Base-by-base conservation (phyloP, 1,140 invertebrate genomes). In the Papilio machaon region DNA sequence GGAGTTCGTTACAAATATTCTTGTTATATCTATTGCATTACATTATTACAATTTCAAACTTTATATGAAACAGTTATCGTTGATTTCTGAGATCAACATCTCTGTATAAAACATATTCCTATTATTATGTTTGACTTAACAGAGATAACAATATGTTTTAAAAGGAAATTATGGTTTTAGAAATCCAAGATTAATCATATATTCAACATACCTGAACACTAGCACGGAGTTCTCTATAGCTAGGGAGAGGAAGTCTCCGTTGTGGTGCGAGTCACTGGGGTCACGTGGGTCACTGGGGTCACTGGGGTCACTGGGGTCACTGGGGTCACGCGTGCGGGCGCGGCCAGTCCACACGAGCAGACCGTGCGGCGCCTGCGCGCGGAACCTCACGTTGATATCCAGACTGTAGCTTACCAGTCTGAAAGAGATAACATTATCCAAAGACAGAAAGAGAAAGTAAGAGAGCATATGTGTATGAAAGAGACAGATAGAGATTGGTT, bases 291-390 rank as follows among this genome's bases (percentile, higher is more conserved):
- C 54, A n/a, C 49, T 11, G 49, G 95, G 93, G 7, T 19, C n/a
- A 19, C 17, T 17, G 0, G 58, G 9, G 7, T 23, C 86, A 84
- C 2, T 2, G 52, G 95, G 93, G 6, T 64, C 19, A 23, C 19
- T n/a, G 19, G 58, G 9, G 58, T 64, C 86, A 84, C 2, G 81
- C 9, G 15, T 73, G 73, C 78, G 80, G 49, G 95, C 95, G 82
- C 97, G 95, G n/a, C 98, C 98, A 82, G 97, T 97, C 98, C 98
- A 99, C 30, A 99, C 95, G n/a, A 99, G 95, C 74, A 99, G 94
- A 0, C 98, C 98, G 86, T 96, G 94, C n/a, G 95, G 43, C 91
- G 96, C 79, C 94, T 95, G 64, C 96, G 96, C 88, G 95, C 96
- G 90, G 98, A 97, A 91, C 89, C 96, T 95, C 91, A 99, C 96